Conservation (phyloP, 1,140 invertebrate genomes). For the Cotesia typhae region DNA sequence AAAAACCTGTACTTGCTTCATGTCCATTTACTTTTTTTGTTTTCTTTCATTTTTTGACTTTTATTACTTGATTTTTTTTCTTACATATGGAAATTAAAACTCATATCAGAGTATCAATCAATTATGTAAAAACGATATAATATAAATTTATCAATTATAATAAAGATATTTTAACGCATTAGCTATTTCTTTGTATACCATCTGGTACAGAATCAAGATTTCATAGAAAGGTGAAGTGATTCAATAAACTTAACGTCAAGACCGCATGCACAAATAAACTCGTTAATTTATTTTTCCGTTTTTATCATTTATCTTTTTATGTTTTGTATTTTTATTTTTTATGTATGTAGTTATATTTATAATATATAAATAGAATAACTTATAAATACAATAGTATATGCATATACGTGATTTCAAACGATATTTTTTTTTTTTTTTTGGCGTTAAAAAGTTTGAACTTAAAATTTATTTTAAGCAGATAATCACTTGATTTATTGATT, state of each 20-base stretch:
- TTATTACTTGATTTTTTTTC: background rate
- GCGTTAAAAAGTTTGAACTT: background rate
- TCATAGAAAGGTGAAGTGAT: slow-evolving; percentile 4
- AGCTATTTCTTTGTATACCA: background rate
- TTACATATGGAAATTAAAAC: background rate
- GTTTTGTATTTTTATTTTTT: background rate
- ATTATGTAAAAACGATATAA: too few species aligned
- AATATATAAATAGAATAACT: background rate
- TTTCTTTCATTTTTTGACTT: too few species aligned
- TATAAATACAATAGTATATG: background rate
- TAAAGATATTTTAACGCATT: background rate
- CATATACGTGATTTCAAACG: background rate
- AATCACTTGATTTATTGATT: too few species aligned
- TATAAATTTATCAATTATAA: background rate
- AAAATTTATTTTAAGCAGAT: too few species aligned
- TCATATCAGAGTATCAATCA: too few species aligned
- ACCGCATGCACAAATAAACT: background rate
- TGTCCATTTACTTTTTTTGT: slow-evolving; percentile 1
- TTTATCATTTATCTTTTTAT: background rate
- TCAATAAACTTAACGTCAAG: slow-evolving; percentile 13
- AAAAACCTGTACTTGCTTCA: slow-evolving; percentile 6
- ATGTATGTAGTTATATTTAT: background rate
- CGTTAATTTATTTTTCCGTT: slow-evolving; percentile 12
- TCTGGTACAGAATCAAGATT: slow-evolving; percentile 6
- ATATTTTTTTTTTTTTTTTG: background rate